Conservation (phyloP, 2,797 vertebrate species). For the Lagocephalus sceleratus region DNA sequence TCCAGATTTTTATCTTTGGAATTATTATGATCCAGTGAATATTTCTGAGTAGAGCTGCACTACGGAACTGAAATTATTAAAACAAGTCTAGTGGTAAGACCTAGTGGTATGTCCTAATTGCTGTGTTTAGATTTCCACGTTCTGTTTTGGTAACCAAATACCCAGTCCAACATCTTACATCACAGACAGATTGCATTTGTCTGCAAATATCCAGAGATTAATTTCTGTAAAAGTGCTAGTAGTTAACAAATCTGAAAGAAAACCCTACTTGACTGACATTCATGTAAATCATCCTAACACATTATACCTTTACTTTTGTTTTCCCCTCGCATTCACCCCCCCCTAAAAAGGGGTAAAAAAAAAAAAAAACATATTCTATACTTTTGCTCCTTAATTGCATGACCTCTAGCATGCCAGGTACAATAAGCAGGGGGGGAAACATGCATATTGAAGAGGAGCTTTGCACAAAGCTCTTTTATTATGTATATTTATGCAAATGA, state of each 20-base stretch:
- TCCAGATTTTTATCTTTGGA: neutral
- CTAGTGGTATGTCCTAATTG: no score
- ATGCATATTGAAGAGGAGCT: constrained; percentile 70
- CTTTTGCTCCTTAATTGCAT: constrained; percentile 58
- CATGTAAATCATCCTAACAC: constrained; percentile 35
- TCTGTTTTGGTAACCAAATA: no score
- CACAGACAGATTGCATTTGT: no score
- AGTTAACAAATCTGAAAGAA: no score
- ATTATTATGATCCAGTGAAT: no score
- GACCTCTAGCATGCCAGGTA: constrained; percentile 59
- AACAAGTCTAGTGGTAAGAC: no score
- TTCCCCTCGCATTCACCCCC: constrained; percentile 27
- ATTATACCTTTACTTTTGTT: constrained; percentile 18
- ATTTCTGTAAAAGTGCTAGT: no score
- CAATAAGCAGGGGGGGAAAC: constrained; percentile 23
- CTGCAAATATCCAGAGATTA: no score
- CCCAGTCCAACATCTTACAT: no score
- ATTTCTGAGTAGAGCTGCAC: no score
- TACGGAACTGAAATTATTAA: no score
- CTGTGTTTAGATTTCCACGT: no score
- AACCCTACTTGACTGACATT: constrained; percentile 23
- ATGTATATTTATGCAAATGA: constrained; percentile 78
- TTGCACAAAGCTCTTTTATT: constrained; percentile 68
- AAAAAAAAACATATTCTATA: constrained; percentile 27
- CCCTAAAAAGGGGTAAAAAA: constrained; percentile 5